Percentiles rank a stretch among this genome's conserved stretches.
Evolutionary conservation across 2,797 vertebrate species (phyloP).

Genomic region (Squalus acanthias): DNA sequence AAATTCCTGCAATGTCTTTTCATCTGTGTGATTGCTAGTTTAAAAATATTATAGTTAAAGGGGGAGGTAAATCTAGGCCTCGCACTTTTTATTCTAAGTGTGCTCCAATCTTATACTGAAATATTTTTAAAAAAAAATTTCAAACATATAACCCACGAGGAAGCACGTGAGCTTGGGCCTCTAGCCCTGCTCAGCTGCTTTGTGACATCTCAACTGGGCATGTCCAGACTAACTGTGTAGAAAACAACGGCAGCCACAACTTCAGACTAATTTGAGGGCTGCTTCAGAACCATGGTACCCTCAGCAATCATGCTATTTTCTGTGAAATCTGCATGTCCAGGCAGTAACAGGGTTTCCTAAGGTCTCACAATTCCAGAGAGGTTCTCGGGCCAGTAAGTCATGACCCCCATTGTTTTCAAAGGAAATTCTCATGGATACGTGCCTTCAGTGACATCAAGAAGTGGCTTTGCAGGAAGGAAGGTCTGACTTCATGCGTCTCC

Average conservation of each 20-base stretch:
- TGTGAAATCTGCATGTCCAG: background rate
- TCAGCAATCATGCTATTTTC: background rate
- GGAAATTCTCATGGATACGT: background rate
- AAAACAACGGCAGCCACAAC: background rate
- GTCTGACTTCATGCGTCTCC: background rate
- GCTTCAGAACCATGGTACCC: background rate
- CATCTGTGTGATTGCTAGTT: background rate
- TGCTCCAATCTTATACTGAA: background rate
- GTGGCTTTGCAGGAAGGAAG: background rate
- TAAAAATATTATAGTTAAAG: background rate
- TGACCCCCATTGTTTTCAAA: background rate
- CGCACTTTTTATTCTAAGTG: background rate
- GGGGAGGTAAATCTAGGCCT: background rate
- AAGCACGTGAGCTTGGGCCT: background rate
- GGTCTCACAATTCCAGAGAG: background rate
- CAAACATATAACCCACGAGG: background rate
- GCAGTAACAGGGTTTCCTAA: background rate
- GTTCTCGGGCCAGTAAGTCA: background rate
- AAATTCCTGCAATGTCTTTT: background rate
- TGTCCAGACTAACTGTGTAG: background rate
- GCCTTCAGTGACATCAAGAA: conserved; percentile 5
- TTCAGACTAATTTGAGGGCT: background rate
- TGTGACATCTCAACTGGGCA: background rate
- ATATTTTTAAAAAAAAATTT: background rate
- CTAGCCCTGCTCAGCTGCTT: background rate